These are phyloP conservation scores for Heliothis peltigera DNA, from an alignment of 2,888 invertebrate species.

Conservation along the genomic window DNA sequence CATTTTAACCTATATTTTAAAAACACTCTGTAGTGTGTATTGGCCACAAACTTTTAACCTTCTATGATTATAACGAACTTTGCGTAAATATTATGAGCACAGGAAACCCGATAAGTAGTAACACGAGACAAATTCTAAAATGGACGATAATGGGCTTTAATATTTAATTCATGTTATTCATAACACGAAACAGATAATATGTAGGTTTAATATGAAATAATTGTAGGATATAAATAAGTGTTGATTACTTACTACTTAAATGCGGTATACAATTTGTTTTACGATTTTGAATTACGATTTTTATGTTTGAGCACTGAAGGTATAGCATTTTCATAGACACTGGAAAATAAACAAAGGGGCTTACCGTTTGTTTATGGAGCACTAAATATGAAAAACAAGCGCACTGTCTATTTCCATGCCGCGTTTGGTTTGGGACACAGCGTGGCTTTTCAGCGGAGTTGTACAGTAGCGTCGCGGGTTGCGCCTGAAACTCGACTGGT, in stretches of 20 bases:
- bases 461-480: conserved; percentile 64
- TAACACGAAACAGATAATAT: neutral
- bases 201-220: neutral
- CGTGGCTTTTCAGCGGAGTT: conserved; percentile 51
- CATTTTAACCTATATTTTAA: conserved; percentile 1
- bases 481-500: conserved; percentile 69
- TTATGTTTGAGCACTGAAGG: neutral
- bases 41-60: conserved; percentile 22
- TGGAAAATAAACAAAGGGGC: conserved; percentile 32
- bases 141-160: conserved; percentile 21
- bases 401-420: conserved; percentile 73
- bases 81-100: conserved; percentile 46
- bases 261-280: neutral
- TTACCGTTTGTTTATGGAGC: conserved; percentile 65
- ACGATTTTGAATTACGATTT: conserved; percentile 2
- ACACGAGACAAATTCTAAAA: conserved; percentile 35
- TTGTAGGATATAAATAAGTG: conserved; percentile 1
- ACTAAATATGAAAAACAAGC: conserved; percentile 67
- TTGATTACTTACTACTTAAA: neutral
- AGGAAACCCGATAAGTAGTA: conserved; percentile 42
- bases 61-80: conserved; percentile 11
- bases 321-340: neutral
- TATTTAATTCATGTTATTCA: conserved; percentile 13
- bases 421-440: conserved; percentile 58
- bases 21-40: conserved; percentile 2